Conservation (phyloP, 2,888 invertebrate species). For the Baccha elongata region DNA sequence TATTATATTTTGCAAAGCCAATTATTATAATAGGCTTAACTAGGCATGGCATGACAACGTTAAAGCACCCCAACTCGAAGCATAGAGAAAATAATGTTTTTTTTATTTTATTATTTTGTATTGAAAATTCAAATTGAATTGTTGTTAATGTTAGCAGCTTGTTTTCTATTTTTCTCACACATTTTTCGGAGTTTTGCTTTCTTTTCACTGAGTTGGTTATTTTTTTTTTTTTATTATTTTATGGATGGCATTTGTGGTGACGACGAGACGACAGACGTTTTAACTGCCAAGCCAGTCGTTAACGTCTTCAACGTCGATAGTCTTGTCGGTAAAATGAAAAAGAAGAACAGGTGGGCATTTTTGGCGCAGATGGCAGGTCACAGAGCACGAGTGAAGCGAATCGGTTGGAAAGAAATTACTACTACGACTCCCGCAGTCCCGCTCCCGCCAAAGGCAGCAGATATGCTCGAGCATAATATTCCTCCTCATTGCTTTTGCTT, state of each 20-base stretch:
- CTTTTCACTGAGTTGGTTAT: constrained; percentile 31
- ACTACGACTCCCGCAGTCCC: no score
- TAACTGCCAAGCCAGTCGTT: background rate
- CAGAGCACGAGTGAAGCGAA: constrained; percentile 64
- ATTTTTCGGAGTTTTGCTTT: constrained; percentile 48
- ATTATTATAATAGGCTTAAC: constrained; percentile 47
- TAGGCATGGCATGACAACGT: constrained; percentile 16
- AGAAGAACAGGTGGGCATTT: constrained; percentile 64
- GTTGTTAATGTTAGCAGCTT: constrained; percentile 42
- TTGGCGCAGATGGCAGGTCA: constrained; percentile 58
- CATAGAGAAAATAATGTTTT: constrained; percentile 44
- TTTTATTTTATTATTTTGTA: constrained; percentile 1
- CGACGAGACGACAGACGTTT: background rate
- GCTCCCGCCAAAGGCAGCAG: constrained; percentile 9
- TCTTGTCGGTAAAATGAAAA: constrained; percentile 21
- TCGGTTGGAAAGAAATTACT: constrained; percentile 48
- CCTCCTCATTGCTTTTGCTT: background rate
- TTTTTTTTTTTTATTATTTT: constrained; percentile 1
- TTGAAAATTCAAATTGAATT: constrained; percentile 39
- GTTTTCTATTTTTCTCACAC: constrained; percentile 17
- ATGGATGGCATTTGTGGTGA: constrained; percentile 24
- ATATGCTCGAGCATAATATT: background rate
- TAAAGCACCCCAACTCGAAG: constrained; percentile 17
- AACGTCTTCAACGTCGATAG: background rate
- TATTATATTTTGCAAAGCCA: constrained; percentile 33